Evolutionary conservation across 1,140 invertebrate species (phyloP).

Genomic region (Pogonognathellus flavescens): DNA sequence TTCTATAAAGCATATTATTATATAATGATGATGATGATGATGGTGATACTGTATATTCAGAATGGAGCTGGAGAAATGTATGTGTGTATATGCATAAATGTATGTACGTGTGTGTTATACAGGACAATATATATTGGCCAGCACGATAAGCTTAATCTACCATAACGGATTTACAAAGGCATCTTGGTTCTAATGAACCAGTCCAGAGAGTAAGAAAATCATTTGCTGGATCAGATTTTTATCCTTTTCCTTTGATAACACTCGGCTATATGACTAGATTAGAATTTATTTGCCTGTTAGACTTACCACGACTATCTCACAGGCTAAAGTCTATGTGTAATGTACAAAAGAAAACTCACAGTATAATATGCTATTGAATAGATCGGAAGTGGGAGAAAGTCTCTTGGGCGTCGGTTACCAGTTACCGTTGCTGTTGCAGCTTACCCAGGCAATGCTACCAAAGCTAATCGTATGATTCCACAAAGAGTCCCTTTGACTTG

Average conservation of each 20-base stretch:
- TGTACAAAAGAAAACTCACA: background rate
- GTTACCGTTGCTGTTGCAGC: too few species aligned
- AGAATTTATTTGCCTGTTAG: background rate
- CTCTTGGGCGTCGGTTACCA: background rate
- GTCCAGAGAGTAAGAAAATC: background rate
- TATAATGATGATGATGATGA: too few species aligned
- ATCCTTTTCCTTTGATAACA: slow-evolving; percentile 2
- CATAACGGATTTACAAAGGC: background rate
- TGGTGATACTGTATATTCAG: too few species aligned
- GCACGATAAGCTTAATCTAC: background rate
- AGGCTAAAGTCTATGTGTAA: background rate
- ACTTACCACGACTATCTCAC: background rate
- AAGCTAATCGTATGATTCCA: background rate
- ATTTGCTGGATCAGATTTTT: slow-evolving; percentile 24
- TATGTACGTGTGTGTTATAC: too few species aligned
- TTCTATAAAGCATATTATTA: too few species aligned
- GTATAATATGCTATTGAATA: slow-evolving; percentile 10
- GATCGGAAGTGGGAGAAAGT: slow-evolving; percentile 8
- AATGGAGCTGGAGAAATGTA: too few species aligned
- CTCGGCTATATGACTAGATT: background rate
- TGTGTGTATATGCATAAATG: too few species aligned
- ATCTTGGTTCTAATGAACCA: background rate
- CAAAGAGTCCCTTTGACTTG: background rate
- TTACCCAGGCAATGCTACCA: too few species aligned
- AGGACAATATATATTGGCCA: too few species aligned